phyloP scores from a whole-genome alignment of 2,888 invertebrate genomes.

The Nomada flava region DNA sequence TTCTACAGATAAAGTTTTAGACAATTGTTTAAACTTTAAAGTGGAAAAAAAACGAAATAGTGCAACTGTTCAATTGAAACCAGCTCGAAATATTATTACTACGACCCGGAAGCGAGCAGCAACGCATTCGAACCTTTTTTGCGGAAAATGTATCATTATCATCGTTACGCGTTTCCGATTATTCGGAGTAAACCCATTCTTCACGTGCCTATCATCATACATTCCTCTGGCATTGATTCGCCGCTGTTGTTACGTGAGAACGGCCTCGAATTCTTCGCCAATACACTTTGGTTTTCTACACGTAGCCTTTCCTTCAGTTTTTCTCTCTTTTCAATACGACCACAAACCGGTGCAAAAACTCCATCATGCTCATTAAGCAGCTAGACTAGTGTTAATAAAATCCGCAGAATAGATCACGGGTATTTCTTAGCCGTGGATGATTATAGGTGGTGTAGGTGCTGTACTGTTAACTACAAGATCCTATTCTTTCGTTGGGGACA shows the following conservation, averaged over 20 bases:
- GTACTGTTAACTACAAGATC: background rate
- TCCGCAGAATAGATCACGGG: background rate
- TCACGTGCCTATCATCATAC: conserved; percentile 11
- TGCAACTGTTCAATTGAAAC: background rate
- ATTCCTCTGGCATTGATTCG: conserved; percentile 42
- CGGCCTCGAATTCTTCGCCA: conserved; percentile 47
- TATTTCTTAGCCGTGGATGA: conserved; percentile 12
- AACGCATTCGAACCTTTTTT: background rate
- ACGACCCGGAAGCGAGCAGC: background rate
- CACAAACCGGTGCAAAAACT: conserved; percentile 6
- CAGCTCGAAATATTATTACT: background rate
- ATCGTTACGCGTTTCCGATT: conserved; percentile 14
- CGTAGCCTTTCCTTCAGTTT: conserved; percentile 41
- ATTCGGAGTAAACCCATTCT: conserved; percentile 32
- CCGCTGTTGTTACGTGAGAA: conserved; percentile 46
- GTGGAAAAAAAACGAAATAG: too few relatives aligned
- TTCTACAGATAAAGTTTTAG: too few relatives aligned
- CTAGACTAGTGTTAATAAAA: conserved; percentile 11
- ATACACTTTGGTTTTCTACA: conserved; percentile 35
- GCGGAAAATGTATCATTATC: background rate
- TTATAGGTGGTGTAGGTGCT: background rate
- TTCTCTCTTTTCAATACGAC: conserved; percentile 31
- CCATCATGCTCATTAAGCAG: conserved; percentile 19
- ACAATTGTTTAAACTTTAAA: too few relatives aligned
- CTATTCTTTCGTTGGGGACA: background rate